Conservation (phyloP, 2,113 vertebrate species). For the Octodon degus region DNA sequence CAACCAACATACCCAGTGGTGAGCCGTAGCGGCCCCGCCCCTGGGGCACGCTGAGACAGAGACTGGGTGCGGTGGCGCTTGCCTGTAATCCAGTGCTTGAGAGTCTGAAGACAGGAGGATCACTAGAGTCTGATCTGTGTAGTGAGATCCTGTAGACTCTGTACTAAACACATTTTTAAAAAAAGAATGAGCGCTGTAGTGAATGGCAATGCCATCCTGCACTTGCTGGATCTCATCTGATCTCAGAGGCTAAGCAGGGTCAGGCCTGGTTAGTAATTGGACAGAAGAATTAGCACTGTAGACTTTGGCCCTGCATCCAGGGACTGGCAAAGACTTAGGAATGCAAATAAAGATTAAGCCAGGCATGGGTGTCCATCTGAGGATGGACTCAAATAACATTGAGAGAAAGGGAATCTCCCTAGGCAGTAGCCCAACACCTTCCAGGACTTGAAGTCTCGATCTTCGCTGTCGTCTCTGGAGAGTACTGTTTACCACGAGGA, state of each 20-base stretch:
- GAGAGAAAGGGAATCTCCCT: conserved; percentile 84
- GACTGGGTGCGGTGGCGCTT: too few relatives aligned
- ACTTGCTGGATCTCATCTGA: neutral
- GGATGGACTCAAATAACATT: conserved; percentile 84
- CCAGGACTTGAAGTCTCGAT: conserved; percentile 78
- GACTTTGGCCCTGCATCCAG: conserved; percentile 78
- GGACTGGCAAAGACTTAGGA: conserved; percentile 85
- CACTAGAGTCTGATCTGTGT: too few relatives aligned
- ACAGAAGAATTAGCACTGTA: neutral
- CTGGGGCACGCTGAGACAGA: too few relatives aligned
- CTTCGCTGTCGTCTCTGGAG: conserved; percentile 83
- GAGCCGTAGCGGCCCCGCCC: too few relatives aligned
- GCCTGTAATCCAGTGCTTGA: too few relatives aligned
- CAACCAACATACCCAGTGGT: too few relatives aligned
- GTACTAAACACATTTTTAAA: too few relatives aligned
- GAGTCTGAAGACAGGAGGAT: too few relatives aligned
- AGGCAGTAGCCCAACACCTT: conserved; percentile 83
- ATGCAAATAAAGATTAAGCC: conserved; percentile 90
- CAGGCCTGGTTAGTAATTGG: neutral
- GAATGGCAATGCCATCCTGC: neutral
- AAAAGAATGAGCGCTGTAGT: conserved; percentile 53
- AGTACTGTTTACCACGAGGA: conserved; percentile 84
- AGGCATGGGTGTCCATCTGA: conserved; percentile 82
- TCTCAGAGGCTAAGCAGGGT: neutral
- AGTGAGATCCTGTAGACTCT: too few relatives aligned